Conservation (phyloP, 2,888 invertebrate genomes). For the Chymomyza fuscimana region DNA sequence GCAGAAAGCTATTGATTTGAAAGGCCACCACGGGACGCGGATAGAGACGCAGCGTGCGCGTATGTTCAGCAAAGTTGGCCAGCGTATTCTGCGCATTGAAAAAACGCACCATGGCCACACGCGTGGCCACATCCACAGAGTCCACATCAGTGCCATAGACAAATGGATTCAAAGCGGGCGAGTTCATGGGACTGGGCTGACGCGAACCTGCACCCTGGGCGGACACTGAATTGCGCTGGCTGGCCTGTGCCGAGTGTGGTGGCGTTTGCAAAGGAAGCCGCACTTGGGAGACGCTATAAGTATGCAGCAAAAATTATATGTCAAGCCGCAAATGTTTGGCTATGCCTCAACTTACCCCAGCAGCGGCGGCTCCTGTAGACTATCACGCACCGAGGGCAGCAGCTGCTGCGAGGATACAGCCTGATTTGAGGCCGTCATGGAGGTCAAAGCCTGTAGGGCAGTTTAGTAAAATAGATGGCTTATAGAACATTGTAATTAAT, state of each 20-base stretch:
- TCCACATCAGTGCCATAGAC: conserved; percentile 97
- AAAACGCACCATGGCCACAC: conserved; percentile 98
- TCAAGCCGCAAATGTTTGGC: conserved; percentile 14
- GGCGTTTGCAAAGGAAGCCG: conserved; percentile 77
- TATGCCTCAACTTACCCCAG: conserved; percentile 79
- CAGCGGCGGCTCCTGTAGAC: conserved; percentile 82
- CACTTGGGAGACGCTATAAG: conserved; percentile 74
- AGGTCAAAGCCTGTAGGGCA: conserved; percentile 76
- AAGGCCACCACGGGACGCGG: conserved; percentile 99
- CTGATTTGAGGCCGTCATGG: conserved; percentile 84
- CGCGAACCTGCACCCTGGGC: conserved; percentile 80
- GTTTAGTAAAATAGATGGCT: background rate
- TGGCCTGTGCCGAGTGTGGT: conserved; percentile 74
- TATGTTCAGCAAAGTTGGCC: conserved; percentile 99
- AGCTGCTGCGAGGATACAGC: conserved; percentile 82
- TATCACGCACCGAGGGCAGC: conserved; percentile 85
- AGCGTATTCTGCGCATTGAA: conserved; percentile 98
- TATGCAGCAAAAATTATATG: background rate
- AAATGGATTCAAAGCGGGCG: conserved; percentile 87
- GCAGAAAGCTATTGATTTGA: conserved; percentile 96
- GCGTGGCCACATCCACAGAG: conserved; percentile 97
- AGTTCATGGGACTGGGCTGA: conserved; percentile 81
- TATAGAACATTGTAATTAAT: background rate
- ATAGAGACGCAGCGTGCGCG: conserved; percentile 95
- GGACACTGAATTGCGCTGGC: conserved; percentile 79